These are phyloP conservation scores for Lasaia peninsularis DNA, from an alignment of 1,140 invertebrate genomes.

Conservation along the genomic window DNA sequence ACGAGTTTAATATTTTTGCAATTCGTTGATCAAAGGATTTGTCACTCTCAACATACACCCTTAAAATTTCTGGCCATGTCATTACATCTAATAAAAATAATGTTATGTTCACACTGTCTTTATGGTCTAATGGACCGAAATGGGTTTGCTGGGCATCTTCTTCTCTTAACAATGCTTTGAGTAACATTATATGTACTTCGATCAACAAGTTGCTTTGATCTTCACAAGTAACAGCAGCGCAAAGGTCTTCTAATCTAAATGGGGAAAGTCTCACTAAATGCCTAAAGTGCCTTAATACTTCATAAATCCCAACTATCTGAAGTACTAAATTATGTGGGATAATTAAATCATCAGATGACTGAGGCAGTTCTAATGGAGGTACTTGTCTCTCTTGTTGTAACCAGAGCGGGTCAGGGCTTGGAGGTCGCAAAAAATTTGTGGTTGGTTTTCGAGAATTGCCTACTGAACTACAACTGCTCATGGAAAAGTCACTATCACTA, in stretches of 20 bases:
- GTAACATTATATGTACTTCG: slow-evolving; percentile 94
- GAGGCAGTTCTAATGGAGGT: slow-evolving; percentile 87
- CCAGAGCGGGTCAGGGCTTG: slow-evolving; percentile 93
- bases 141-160: slow-evolving; percentile 96
- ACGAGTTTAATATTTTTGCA: slow-evolving; percentile 82
- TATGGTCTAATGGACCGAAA: slow-evolving; percentile 96
- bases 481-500: slow-evolving; percentile 90
- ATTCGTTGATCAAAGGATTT: slow-evolving; percentile 86
- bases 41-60: slow-evolving; percentile 93
- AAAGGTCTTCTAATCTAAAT: slow-evolving; percentile 97
- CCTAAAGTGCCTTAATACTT: slow-evolving; percentile 94
- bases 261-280: slow-evolving; percentile 93
- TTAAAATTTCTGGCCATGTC: slow-evolving; percentile 95
- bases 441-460: slow-evolving; percentile 77
- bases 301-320: slow-evolving; percentile 91
- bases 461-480: slow-evolving; percentile 86
- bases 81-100: slow-evolving; percentile 94
- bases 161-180: slow-evolving; percentile 94
- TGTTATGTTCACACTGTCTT: slow-evolving; percentile 96
- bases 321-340: slow-evolving; percentile 88
- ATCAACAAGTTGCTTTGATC: slow-evolving; percentile 93
- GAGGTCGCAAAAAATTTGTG: slow-evolving; percentile 78
- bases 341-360: slow-evolving; percentile 93
- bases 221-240: slow-evolving; percentile 92
- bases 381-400: slow-evolving; percentile 88